Base-by-base conservation (phyloP, 2,113 vertebrate species). In the Choloepus hoffmanni region DNA sequence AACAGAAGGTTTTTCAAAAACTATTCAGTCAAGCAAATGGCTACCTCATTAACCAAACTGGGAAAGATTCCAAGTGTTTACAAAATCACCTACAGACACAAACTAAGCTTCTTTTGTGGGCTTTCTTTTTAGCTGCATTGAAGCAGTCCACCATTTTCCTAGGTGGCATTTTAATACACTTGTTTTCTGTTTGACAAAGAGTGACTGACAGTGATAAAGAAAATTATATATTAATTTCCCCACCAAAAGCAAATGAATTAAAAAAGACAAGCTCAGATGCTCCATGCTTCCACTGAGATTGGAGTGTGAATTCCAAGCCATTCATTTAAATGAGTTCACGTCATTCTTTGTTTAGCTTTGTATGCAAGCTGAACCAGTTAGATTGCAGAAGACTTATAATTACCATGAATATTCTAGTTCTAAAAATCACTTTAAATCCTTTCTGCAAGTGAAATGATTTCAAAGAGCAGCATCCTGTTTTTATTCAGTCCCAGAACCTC, bases 1-100 rank as follows among this genome's bases (percentile, higher is more conserved):
- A 96, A 97, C 93, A 97, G 97, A 97, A 96, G 95, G 95, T 94
- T 97, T 97, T 96, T 96, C 91, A 97, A 96, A 98, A 89, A 96
- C 93, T 90, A 88, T 97, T 96, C 96, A 95, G 89, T 93, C 86
- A 94, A 87, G 84, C 87, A 97, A 97, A 96, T 85, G 95, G 93
- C 96, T 94, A 95, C 89, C 92, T 97, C 95, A 97, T 97, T 98
- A 97, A 94, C 79, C 91, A 94, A 94, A 92, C 96, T 87, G 95
- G 97, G 96, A 97, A 92, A 72, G 36, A 85, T 73, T 97, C 97
- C 97, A 98, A 95, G 90, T 89, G 87, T 96, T 97, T 96, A 92
- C 95, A 97, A 94, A 94, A 96, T 96, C 85, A 89, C 78, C 85
- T 91, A 77, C 60, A 45, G 77, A 65, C 84, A 68, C 70, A 90